Base-by-base conservation (phyloP, 1,140 invertebrate species). In the Phthorimaea operculella region DNA sequence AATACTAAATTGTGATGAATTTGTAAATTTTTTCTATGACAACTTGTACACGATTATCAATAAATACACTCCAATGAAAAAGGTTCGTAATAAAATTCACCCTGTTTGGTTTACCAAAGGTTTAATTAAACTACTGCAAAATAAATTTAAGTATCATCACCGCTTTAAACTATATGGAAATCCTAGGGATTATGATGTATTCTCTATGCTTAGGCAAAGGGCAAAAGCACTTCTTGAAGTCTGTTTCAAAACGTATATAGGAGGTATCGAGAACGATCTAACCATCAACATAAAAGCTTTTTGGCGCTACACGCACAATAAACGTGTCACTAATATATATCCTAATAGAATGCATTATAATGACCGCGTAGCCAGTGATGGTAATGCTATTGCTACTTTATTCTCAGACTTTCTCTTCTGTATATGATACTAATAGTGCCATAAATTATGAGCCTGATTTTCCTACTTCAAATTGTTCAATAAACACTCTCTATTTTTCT, bases 121-220 rank as follows among this genome's bases (percentile, higher is more conserved):
- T 15, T 42, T 59, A 48, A 58, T 55, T 12, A 54, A 55, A 36
- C 34, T 28, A 15, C 17, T 54, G n/a, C 42, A 53, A 53, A 42
- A 58, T 45, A 62, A 62, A 54, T 42, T 45, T 33, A 62, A 57
- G 42, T 51, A 51, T 17, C 59, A 60, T 12, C 15, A 42, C 42
- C 28, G 33, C 15, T 60, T n/a, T 14, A 56, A 60, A 53, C 36
- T 33, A 33, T 57, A 51, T 36, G 36, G 28, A 10, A 61, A 61
- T 16, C 56, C 56, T 10, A 53, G 56, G 6, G 60, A 58, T 39
- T 58, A 58, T 39, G 55, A 62, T 33, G 15, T 17, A 5, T 62
- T 62, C 42, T 14, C 51, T 15, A 14, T 56, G 10, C 28, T 58
- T 10, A 39, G 56, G n/a, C 34, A 16, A 18, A 52, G 53, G 4